Conservation (phyloP, 1,140 invertebrate species). For the Euborellia annulipes region DNA sequence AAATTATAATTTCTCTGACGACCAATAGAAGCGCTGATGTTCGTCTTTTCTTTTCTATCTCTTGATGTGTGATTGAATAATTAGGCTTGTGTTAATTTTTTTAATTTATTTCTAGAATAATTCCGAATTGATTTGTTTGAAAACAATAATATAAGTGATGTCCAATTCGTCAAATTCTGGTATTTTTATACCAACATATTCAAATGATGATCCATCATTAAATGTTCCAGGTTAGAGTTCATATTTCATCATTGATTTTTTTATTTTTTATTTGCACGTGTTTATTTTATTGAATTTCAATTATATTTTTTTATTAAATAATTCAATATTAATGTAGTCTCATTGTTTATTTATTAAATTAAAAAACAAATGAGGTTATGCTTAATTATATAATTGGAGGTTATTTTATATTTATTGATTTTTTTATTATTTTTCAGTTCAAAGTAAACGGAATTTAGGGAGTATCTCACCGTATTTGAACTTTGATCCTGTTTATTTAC, state of each 20-base stretch:
- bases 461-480: slow-evolving; percentile 80
- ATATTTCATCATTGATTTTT: too few species aligned
- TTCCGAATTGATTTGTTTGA: too few species aligned
- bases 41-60: too few species aligned
- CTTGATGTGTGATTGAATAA: too few species aligned
- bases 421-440: slow-evolving; percentile 19
- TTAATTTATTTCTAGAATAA: too few species aligned
- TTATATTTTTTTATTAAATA: not conserved
- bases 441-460: slow-evolving; percentile 24
- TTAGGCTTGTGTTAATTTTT: too few species aligned
- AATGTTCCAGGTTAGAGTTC: slow-evolving; percentile 8
- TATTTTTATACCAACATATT: slow-evolving; percentile 4
- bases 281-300: too few species aligned
- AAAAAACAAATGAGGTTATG: not conserved
- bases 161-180: not conserved
- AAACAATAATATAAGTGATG: too few species aligned
- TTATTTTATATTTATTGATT: not conserved
- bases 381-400: not conserved
- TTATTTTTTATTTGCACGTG: too few species aligned
- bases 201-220: slow-evolving; percentile 7
- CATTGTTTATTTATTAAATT: not conserved
- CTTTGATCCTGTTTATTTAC: slow-evolving; percentile 73
- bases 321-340: not conserved
- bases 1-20: too few species aligned
- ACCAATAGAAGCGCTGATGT: too few species aligned